Base-by-base conservation (phyloP, 2,888 invertebrate genomes). In the Eilema sororculum region DNA sequence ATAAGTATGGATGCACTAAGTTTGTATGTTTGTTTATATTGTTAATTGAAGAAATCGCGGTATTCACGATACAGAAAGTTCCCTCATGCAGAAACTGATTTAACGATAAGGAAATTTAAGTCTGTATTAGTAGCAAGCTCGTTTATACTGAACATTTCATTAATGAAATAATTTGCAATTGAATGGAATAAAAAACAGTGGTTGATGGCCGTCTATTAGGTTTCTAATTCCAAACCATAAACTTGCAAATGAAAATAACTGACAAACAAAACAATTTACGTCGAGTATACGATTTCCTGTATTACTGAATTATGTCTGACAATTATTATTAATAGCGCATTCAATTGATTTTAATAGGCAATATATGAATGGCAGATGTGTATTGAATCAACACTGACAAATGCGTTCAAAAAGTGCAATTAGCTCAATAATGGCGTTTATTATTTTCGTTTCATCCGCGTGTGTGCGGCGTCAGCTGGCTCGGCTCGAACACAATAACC, bases 401-500 rank as follows among this genome's bases (percentile, higher is more conserved):
- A 75, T 78, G 76, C 75, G 73, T 75, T 76, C 68, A 68, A 68
- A 75, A 80, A 75, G 69, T 78, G 77, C 78, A 81, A 85, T 84
- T 83, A 84, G 66, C 72, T 68, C 60, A 62, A 81, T 82, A 79
- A 83, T 82, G 77, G 69, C 77, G 76, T 82, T 79, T 82, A 84
- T 82, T 81, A 82, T 84, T 78, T 82, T 79, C 65, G 74, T 60
- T 74, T 74, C 62, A 65, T 52, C 30, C 60, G 72, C 75, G 64
- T 66, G 71, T 64, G 73, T 61, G 58, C 60, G 72, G 84, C 85
- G 89, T 87, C 91, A 91, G 90, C 89, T 90, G 90, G 81, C 78
- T 75, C 80, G 90, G 81, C 78, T 75, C 80, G 83, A 84, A 84
- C 79, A 89, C 87, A 90, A 89, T 90, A 88, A 84, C 82, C 78